Conservation (phyloP, 2,797 vertebrate species). For the Heterohyrax brucei region DNA sequence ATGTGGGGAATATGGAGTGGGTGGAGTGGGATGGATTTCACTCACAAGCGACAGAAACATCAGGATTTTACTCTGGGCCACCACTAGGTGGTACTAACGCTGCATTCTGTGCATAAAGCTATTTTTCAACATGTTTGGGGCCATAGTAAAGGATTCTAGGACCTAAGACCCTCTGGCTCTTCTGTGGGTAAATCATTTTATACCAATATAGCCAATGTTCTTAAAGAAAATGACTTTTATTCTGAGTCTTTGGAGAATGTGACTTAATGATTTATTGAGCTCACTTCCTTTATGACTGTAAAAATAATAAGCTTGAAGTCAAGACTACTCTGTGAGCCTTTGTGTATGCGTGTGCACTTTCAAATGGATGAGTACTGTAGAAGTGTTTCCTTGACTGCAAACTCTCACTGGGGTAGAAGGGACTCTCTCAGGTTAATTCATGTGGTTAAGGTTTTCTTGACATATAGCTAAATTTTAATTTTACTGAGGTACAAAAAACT, state of each 20-base stretch:
- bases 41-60: background rate
- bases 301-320: conserved; percentile 54
- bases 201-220: conserved; percentile 15
- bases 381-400: background rate
- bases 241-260: conserved; percentile 39
- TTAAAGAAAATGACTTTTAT: conserved; percentile 52
- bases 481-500: conserved; percentile 26
- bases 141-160: background rate
- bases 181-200: conserved; percentile 38
- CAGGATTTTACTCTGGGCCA: background rate
- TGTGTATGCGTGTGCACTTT: background rate
- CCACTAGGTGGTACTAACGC: conserved; percentile 76
- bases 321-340: background rate
- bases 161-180: background rate
- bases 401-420: conserved; percentile 8
- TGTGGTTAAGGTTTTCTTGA: conserved; percentile 33
- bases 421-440: conserved; percentile 7
- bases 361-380: background rate
- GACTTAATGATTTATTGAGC: conserved; percentile 50
- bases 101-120: background rate
- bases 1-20: background rate
- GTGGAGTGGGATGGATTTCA: background rate
- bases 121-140: background rate
- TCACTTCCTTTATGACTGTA: conserved; percentile 38
- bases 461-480: conserved; percentile 24